Evolutionary conservation across 2,888 invertebrate species (phyloP).

Genomic region (Kryphioiulus occultus): DNA sequence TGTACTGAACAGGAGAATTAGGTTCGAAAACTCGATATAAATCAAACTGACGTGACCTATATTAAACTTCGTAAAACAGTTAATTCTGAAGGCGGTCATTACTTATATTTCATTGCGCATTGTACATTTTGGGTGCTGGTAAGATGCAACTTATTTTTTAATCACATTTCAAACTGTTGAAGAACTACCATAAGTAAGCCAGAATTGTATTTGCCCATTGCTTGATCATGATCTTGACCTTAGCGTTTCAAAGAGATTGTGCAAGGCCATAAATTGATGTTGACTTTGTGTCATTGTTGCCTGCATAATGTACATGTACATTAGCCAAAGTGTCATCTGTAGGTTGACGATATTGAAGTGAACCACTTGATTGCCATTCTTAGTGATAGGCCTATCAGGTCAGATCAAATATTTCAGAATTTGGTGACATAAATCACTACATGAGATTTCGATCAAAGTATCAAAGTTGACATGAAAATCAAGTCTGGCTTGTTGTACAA

Average conservation of each 20-base stretch:
- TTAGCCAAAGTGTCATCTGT: too few relatives aligned
- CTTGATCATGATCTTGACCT: not conserved
- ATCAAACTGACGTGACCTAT: conserved; percentile 6
- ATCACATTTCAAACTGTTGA: not conserved
- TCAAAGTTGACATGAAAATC: too few relatives aligned
- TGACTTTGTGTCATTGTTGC: not conserved
- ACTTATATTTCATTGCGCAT: not conserved
- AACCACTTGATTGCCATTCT: too few relatives aligned
- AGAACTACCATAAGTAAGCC: not conserved
- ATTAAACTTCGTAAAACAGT: not conserved
- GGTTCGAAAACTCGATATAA: not conserved
- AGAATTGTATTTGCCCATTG: not conserved
- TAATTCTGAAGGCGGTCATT: not conserved
- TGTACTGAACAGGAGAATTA: not conserved
- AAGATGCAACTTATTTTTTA: not conserved
- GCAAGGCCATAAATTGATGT: not conserved
- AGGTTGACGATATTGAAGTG: not conserved
- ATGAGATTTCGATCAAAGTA: too few relatives aligned
- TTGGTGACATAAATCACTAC: too few relatives aligned
- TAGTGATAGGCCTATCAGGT: too few relatives aligned
- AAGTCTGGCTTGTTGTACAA: too few relatives aligned
- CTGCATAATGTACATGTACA: too few relatives aligned
- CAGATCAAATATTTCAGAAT: too few relatives aligned
- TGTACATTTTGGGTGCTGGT: not conserved
- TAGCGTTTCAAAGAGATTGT: not conserved